Evolutionary conservation across 1,140 invertebrate species (phyloP), one percentile per base, ranked within the genome.

Genomic region (Drosophila baimaii): DNA sequence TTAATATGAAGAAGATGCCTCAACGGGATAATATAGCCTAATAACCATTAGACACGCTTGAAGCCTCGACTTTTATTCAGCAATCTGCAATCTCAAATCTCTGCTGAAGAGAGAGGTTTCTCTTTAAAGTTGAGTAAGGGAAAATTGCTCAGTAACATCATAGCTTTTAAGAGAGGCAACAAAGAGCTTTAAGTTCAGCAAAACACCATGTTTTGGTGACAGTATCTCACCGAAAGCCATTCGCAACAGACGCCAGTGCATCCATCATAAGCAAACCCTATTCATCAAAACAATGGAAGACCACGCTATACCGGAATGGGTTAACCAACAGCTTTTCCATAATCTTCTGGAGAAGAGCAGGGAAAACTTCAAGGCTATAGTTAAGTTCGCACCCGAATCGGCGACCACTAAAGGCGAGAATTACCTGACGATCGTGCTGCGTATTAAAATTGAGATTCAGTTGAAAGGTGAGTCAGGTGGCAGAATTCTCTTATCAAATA

Each of bases 301-400:
- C 0, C 21, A 19, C 25, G 46, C 39, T 9, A 43, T 52, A 13
- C 92, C 92, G 52, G 25, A 79, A 23, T 94, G 93, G 93, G 65
- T 94, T 39, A 92, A 93, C 71, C 51, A 77, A 41, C 74, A 92
- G 46, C 92, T 93, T 19, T 74, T 92, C 5, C 72, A 92, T 59
- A 91, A 89, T 56, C 58, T 93, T 43, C 62, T 94, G 5, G 85
- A 90, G 35, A 59, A 91, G 5, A 54, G 54, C 39, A 73, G 77
- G n/a, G 76, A 83, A 31, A 59, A 91, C 37, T 91, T 93, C 69
- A 55, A 77, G 29, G 68, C 49, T 1, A 84, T 90, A 5, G 7
- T 64, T 29, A 76, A 62, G n/a, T 82, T 89, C 27, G 44, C 43
- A 15, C 58, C 65, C 13, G 55, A 29, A n/a, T 47, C 84, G 0